These are phyloP conservation scores for Tachysurus vachellii DNA, from an alignment of 2,113 vertebrate genomes.

Conservation along the genomic window DNA sequence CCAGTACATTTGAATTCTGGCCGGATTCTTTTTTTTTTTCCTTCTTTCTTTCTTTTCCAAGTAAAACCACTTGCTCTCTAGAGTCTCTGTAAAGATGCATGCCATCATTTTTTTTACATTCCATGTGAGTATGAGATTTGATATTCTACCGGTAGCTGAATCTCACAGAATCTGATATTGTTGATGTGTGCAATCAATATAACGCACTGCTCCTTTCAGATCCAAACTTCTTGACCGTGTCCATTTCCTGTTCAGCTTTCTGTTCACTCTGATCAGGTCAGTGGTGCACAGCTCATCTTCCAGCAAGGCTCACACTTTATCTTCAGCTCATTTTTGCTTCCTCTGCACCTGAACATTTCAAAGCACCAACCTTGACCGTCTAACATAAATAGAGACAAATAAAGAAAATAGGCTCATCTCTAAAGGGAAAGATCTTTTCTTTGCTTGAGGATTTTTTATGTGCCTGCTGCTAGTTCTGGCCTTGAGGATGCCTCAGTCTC, in stretches of 20 bases:
- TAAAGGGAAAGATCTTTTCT: slow-evolving; percentile 9
- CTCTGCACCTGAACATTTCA: neutral
- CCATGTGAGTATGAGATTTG: neutral
- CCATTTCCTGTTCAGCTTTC: neutral
- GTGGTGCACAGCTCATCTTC: slow-evolving; percentile 2
- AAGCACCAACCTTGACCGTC: slow-evolving; percentile 31
- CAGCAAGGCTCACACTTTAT: neutral
- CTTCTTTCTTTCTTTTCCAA: neutral
- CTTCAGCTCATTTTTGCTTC: slow-evolving; percentile 20
- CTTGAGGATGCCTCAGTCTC: slow-evolving; percentile 36
- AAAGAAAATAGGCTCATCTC: slow-evolving; percentile 26
- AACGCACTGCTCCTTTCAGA: neutral
- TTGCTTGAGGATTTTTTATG: neutral
- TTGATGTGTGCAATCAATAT: neutral
- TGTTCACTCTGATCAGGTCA: neutral
- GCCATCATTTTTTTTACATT: neutral
- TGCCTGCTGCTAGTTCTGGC: slow-evolving; percentile 24
- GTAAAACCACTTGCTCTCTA: neutral
- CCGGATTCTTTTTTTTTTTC: neutral
- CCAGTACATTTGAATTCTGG: neutral
- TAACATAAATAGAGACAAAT: slow-evolving; percentile 27
- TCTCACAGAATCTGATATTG: neutral
- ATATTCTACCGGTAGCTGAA: neutral
- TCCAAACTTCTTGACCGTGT: slow-evolving; percentile 17
- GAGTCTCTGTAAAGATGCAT: neutral